Evolutionary conservation across 2,888 invertebrate genomes (phyloP).

Genomic region (Cantharis nigra): DNA sequence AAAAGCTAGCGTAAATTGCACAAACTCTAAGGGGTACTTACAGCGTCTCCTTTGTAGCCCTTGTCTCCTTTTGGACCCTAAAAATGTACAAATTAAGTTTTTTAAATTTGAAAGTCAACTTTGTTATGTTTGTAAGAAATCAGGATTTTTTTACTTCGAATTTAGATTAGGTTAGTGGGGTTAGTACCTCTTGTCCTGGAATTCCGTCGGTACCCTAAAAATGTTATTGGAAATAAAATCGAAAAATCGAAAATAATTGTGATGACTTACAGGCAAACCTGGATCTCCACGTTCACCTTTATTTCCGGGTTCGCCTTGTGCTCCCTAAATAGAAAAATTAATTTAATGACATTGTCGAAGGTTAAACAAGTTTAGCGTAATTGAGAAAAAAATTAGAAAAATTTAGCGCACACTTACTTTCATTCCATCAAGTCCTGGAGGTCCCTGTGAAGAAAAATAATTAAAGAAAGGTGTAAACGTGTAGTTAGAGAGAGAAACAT

Average conservation of each 20-base stretch:
- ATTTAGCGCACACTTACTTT: constrained; percentile 70
- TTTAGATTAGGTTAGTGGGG: constrained; percentile 5
- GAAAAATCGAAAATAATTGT: constrained; percentile 6
- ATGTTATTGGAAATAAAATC: constrained; percentile 31
- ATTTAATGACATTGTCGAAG: constrained; percentile 2
- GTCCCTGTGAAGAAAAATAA: constrained; percentile 76
- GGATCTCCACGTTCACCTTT: constrained; percentile 94
- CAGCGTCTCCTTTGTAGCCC: constrained; percentile 82
- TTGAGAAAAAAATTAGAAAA: not conserved
- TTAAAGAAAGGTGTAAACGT: constrained; percentile 43
- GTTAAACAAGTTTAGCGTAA: not conserved
- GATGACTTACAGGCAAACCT: constrained; percentile 82
- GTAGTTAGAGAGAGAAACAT: not conserved
- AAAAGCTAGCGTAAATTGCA: not conserved
- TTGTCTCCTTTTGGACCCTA: constrained; percentile 90
- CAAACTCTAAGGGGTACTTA: constrained; percentile 59
- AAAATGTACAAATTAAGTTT: constrained; percentile 47
- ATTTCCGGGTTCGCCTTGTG: constrained; percentile 88
- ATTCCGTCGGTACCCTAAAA: constrained; percentile 93
- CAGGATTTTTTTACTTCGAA: not conserved
- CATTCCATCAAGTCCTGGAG: constrained; percentile 93
- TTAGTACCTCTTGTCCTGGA: constrained; percentile 83
- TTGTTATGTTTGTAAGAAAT: not conserved
- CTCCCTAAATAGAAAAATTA: constrained; percentile 68
- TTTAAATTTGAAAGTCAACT: not conserved